A percentile compares a stretch with the other conserved stretches of the same genome.
Conservation (phyloP, 2,113 vertebrate species). For the Rhineura floridana region DNA sequence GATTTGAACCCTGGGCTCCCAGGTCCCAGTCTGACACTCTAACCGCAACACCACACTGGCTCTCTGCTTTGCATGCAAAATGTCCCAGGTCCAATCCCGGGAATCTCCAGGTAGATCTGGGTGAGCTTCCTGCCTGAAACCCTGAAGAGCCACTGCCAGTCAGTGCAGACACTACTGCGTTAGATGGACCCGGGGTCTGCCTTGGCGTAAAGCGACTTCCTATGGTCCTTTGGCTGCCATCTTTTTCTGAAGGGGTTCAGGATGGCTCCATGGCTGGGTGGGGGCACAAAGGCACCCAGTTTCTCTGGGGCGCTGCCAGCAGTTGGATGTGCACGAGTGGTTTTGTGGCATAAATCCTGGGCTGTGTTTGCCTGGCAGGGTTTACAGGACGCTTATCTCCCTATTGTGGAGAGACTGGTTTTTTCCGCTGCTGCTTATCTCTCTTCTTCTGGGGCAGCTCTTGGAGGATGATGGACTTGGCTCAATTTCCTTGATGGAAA, state of each 20-base stretch:
- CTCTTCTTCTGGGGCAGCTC: not conserved
- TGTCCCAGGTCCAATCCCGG: too few species aligned
- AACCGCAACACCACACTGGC: too few species aligned
- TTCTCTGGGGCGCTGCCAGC: not conserved
- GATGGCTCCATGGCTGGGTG: not conserved
- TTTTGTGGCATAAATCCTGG: not conserved
- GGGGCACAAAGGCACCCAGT: too few species aligned
- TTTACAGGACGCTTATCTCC: not conserved
- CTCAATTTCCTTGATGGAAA: conserved; percentile 45
- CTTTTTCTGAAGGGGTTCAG: not conserved
- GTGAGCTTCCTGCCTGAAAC: too few species aligned
- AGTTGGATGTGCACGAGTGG: not conserved
- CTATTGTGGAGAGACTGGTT: not conserved
- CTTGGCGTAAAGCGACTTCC: too few species aligned
- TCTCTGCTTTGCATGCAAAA: too few species aligned
- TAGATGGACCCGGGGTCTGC: too few species aligned
- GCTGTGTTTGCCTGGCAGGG: not conserved
- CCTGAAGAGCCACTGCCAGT: too few species aligned
- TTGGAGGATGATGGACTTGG: conserved; percentile 9
- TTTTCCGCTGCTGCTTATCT: conserved; percentile 49
- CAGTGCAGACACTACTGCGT: too few species aligned
- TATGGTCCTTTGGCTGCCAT: not conserved
- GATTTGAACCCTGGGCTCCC: too few species aligned
- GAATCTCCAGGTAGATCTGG: too few species aligned
- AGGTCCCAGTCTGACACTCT: too few species aligned